Percentiles rank a stretch among this genome's conserved stretches.
phyloP scores from a whole-genome alignment of 1,140 invertebrate species.

The Drosophila jambulina region DNA sequence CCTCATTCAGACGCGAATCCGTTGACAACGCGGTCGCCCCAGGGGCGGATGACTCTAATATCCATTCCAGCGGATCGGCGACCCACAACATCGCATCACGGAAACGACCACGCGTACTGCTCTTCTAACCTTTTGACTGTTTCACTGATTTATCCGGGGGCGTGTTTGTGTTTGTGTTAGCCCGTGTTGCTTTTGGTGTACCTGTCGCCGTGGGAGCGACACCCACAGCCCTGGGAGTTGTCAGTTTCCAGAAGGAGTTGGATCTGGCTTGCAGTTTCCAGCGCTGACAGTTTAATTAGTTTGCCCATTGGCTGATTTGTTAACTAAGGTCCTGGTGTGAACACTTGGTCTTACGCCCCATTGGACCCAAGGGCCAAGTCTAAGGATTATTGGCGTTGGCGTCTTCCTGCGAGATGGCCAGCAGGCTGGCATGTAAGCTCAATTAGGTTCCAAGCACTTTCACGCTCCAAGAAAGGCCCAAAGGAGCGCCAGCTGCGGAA shows the following conservation, averaged over 20 bases:
- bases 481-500: slow-evolving; percentile 23
- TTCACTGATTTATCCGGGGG: slow-evolving; percentile 22
- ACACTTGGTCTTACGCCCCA: slow-evolving; percentile 46
- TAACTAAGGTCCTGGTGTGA: slow-evolving; percentile 9
- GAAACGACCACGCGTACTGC: slow-evolving; percentile 75
- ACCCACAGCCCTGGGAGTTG: slow-evolving; percentile 22
- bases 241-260: slow-evolving; percentile 12
- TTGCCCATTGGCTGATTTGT: slow-evolving; percentile 16
- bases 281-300: slow-evolving; percentile 46
- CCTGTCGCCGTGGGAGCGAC: slow-evolving; percentile 2
- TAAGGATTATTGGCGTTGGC: slow-evolving; percentile 22
- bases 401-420: slow-evolving; percentile 26
- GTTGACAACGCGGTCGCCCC: slow-evolving; percentile 65
- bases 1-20: slow-evolving; percentile 74
- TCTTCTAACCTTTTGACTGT: slow-evolving; percentile 27
- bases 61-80: slow-evolving; percentile 27
- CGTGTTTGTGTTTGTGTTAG: slow-evolving; percentile 26
- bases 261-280: slow-evolving; percentile 27
- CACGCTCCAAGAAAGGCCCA: slow-evolving; percentile 50
- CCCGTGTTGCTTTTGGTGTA: neutral
- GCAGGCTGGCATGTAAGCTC: slow-evolving; percentile 64
- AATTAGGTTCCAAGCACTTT: slow-evolving; percentile 73
- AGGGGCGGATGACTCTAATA: slow-evolving; percentile 31
- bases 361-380: slow-evolving; percentile 27
- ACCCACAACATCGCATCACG: slow-evolving; percentile 56